Base-by-base conservation (phyloP, 53 echinoderm and acorn worm species). In the Astropecten irregularis region DNA sequence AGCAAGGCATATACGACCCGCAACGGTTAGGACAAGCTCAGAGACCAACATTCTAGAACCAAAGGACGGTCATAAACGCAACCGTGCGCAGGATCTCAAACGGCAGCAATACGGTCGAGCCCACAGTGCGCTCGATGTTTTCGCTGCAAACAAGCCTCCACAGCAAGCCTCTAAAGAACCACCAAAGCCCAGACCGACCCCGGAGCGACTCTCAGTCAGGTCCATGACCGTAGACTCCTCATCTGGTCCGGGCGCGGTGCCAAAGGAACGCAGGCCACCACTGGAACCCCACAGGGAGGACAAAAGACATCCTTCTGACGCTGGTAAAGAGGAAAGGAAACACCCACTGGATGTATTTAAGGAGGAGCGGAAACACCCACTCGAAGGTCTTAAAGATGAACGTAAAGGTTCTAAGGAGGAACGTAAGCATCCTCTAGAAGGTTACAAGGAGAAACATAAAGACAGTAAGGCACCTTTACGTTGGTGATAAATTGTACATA, bases 61-160 rank as follows among this genome's bases (percentile, higher is more conserved):
- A 14, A 79, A 40, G 63, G 79, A 79, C 23, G 79, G 61, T 5
- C 66, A 82, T 40, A 69, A 77, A 20, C 81, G 87, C 27, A 77
- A 83, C 19, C 85, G 82, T 27, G 91, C 89, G 48, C 83, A 91
- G 40, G 91, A 89, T 19, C 79, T 88, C 15, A 91, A 82, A 2
- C 49, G 96, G 56, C 88, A 86, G 58, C 93, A 91, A 23, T 85
- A 85, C 71, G 84, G 91, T 39, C 76, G 96, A 59, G 93, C 96
- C 16, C 96, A 93, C 48, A 96, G 96, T 58, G 93, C 93, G 1
- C 84, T 89, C 9, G 96, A 96, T 49, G 96, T 96, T 19, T 85
- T 96, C 3, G 83, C 88, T 35, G 93, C 85, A 19, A 85, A 93
- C 73, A 84, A 89, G 54, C 86, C 88, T 40, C 58, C 58, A 6